A percentile compares a stretch with the other conserved stretches of the same genome.
These are phyloP conservation scores for Gadopsis bispinosus DNA, from an alignment of 2,797 vertebrate species.

Conservation along the genomic window DNA sequence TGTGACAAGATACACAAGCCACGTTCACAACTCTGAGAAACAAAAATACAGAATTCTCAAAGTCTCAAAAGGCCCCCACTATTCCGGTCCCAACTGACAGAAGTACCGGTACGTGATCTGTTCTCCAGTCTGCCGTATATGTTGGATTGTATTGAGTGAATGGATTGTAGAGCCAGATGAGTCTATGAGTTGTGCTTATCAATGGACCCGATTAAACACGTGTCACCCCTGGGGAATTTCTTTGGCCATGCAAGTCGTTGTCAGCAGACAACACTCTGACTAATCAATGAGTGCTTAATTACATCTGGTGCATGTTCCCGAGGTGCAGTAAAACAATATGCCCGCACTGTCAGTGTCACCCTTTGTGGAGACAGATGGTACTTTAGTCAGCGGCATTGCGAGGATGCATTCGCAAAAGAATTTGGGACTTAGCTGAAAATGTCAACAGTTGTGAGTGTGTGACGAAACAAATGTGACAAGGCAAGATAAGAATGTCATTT, in stretches of 20 bases:
- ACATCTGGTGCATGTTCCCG: conserved; percentile 74
- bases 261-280: conserved; percentile 69
- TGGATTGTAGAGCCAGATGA: conserved; percentile 70
- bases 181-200: conserved; percentile 75
- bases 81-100: conserved; percentile 15
- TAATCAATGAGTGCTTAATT: conserved; percentile 82
- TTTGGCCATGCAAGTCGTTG: conserved; percentile 75
- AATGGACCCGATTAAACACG: conserved; percentile 77
- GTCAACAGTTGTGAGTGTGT: conserved; percentile 63
- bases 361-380: conserved; percentile 56
- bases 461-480: conserved; percentile 72
- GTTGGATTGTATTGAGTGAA: conserved; percentile 59
- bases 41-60: neutral
- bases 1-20: neutral
- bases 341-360: conserved; percentile 60
- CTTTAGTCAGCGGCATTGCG: conserved; percentile 68
- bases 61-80: conserved; percentile 20
- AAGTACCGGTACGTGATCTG: conserved; percentile 32
- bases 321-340: conserved; percentile 77
- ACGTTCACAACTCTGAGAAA: conserved; percentile 12
- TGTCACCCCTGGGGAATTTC: conserved; percentile 67
- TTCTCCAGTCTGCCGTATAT: conserved; percentile 33
- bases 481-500: conserved; percentile 79
- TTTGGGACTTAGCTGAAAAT: conserved; percentile 59
- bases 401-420: conserved; percentile 60